phyloP scores from a whole-genome alignment of 2,113 vertebrate species.

The Oryzias melastigma region DNA sequence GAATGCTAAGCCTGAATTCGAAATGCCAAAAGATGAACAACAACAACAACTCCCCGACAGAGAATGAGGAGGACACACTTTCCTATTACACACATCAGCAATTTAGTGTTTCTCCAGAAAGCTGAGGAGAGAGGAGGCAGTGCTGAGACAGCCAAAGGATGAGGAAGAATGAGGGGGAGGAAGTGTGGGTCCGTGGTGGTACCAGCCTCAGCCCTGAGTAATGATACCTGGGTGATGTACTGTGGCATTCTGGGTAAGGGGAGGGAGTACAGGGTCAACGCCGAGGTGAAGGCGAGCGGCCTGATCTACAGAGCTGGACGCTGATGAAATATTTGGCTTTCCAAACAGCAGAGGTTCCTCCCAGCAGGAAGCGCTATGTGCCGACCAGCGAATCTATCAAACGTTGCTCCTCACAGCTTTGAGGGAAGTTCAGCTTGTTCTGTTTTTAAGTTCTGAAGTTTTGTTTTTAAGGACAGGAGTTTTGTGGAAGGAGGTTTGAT shows the following conservation, averaged over 20 bases:
- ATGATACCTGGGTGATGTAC: conserved; percentile 43
- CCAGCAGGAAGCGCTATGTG: conserved; percentile 12
- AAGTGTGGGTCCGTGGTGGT: conserved; percentile 46
- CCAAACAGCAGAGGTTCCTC: conserved; percentile 21
- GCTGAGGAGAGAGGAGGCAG: conserved; percentile 7
- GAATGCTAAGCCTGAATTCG: too few relatives aligned
- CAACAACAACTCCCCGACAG: too few relatives aligned
- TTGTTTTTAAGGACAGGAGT: too few relatives aligned
- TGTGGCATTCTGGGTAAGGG: conserved; percentile 25
- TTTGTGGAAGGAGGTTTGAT: too few relatives aligned
- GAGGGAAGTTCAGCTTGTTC: background rate
- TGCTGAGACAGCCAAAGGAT: conserved; percentile 27
- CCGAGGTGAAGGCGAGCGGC: conserved; percentile 26
- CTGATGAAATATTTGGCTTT: conserved; percentile 36
- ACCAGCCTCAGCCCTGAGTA: conserved; percentile 68
- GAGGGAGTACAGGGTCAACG: conserved; percentile 34
- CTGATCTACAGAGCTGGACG: conserved; percentile 19
- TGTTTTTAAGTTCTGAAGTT: too few relatives aligned
- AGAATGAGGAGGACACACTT: background rate
- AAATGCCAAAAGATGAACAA: too few relatives aligned
- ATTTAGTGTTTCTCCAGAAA: conserved; percentile 32
- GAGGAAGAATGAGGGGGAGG: conserved; percentile 36
- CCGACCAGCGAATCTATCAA: background rate
- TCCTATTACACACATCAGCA: conserved; percentile 5
- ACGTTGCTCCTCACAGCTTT: background rate